Evolutionary conservation across 2,888 invertebrate genomes (phyloP), one percentile per base, ranked within the genome.

Genomic region (Eupithecia vulgata): DNA sequence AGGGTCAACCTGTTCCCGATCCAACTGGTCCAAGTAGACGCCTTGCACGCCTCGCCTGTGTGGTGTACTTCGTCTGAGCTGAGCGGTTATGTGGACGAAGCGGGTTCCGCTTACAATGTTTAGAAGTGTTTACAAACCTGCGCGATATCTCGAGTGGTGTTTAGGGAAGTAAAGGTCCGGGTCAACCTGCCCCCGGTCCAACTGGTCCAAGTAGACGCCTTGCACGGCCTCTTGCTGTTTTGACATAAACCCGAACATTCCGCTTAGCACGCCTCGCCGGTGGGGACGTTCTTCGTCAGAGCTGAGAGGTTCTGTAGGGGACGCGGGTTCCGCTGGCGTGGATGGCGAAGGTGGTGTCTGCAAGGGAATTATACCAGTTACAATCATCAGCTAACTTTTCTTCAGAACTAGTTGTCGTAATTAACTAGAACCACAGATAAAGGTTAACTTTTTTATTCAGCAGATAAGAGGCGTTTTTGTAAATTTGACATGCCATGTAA

Each of bases 131-230:
- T 42, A 81, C 87, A 85, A 75, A 92, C 93, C 90, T 87, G 95
- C 82, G 86, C 95, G 90, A 78, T 91, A 92, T 42, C 90, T 91
- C 1, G 87, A 91, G 92, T 88, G 96, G 89, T 83, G 98, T 96
- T 91, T 99, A 96, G 95, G 99, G 97, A 83, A 99, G 95, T 85
- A 98, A 96, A 80, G 98, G 97, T 99, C 98, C n/a, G 98, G 99
- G 90, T 99, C 98, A 91, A 99, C 96, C 84, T 97, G 96, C 69
- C 98, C 98, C 40, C 97, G 96, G 87, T 98, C 98, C 76, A 98
- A 95, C 86, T 99, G 99, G 71, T 98, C 98, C 74, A 99, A 95
- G 91, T 99, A 99, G 80, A 99, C 97, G 72, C 98, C 98, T 97
- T 17, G 86, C 86, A 85, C 88, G 25, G 84, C 79, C 13, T 87